Base-by-base conservation (phyloP, 2,888 invertebrate genomes). In the Willowsia nigromaculata region DNA sequence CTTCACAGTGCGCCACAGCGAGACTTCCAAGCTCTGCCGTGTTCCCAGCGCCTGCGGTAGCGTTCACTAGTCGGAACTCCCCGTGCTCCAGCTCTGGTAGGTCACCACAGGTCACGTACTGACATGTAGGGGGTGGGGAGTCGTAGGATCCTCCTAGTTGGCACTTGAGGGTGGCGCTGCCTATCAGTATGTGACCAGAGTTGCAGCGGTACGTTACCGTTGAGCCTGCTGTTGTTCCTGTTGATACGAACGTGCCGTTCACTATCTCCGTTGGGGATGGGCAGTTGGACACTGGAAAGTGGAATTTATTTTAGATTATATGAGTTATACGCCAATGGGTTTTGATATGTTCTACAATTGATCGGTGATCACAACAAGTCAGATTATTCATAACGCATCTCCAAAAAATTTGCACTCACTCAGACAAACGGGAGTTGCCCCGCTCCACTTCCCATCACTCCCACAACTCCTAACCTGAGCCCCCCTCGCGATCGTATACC, bases 371-470 rank as follows among this genome's bases (percentile, higher is more conserved):
- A n/a, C n/a, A n/a, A n/a, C n/a, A n/a, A n/a, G n/a, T n/a, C n/a
- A n/a, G n/a, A n/a, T n/a, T n/a, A n/a, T n/a, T n/a, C n/a, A n/a
- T n/a, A n/a, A n/a, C n/a, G n/a, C n/a, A n/a, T n/a, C n/a, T n/a
- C n/a, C n/a, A n/a, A n/a, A n/a, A 30, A 27, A 30, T 7, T 87
- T 71, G 2, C 7, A 94, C 95, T 95, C 94, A 97, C 97, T 94
- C 95, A 97, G 97, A 94, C 98, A 98, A n/a, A 96, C 95, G 0
- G 98, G 97, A 76, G 97, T 96, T 93, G 96, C 96, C 56, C 96
- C 96, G 0, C 97, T 97, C 98, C 98, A 98, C 93, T 97, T 97
- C 13, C 97, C 98, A 91, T 97, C 97, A 88, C 96, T 95, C 47
- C 96, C 96, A 93, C 98, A 98, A 25, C 95, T 95, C 68, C 97